Base-by-base conservation (phyloP, 2,797 vertebrate species). In the Paratrypauchen microcephalus region DNA sequence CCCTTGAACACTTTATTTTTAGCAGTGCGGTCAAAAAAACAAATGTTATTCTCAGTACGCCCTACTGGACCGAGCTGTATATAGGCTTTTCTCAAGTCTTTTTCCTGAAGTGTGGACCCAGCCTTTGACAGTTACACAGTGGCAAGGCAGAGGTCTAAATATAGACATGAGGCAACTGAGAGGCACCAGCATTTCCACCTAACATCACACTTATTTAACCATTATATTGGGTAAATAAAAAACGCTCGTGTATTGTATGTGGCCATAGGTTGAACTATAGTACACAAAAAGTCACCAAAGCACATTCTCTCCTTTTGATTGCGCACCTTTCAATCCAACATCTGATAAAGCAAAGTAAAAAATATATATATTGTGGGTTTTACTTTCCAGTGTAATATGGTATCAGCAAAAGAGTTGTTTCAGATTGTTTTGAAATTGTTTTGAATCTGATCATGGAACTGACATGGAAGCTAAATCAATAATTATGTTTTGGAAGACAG, bases 171-270 rank as follows among this genome's bases (percentile, higher is more conserved):
- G 12, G 63, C 81, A 61, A 73, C 84, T 73, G 66, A 83, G 75
- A 83, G 66, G 72, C 75, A 76, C 30, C 79, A 80, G 77, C 83
- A 88, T 90, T 93, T 93, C 92, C 92, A 63, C 69, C 57, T 65
- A 41, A 21, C 60, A 32, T 69, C 61, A 74, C n/a, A 61, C 52
- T 6, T 26, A 16, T 57, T 28, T 26, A 57, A 57, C 24, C 24
- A 7, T 18, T 57, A 28, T 28, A 28, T 18, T 16, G 15, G 4
- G 8, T 36, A 23, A 11, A 23, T 60, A 60, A 28, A 60, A 36
- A 36, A 1, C 18, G 24, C 24, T 5, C 21, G 7, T 18, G 23
- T 28, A 5, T 28, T 57, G 9, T 55, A 52, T 19, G 21, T 52
- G 19, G n/a, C 19, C 7, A 2, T n/a, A 0, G 16, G 19, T 21